Base-by-base conservation (phyloP, 1,140 invertebrate species). In the Eriocheir sinensis region DNA sequence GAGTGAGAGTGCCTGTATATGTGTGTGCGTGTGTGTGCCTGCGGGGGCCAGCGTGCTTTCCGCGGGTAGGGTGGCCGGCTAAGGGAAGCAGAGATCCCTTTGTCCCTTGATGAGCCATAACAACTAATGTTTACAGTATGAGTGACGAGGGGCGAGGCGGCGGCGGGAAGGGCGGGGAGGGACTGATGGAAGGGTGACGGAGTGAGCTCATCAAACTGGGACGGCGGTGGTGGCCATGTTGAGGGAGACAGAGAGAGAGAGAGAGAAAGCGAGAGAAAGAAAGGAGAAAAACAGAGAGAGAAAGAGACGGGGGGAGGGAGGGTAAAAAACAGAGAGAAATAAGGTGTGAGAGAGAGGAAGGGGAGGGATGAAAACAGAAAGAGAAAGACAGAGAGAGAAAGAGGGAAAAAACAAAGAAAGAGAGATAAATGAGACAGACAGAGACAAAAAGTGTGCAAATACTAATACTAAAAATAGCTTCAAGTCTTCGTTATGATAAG, bases 91-190 rank as follows among this genome's bases (percentile, higher is more conserved):
- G 60, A n/a, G 21, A 21, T 72, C 9, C 21, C 60, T 72, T 72
- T 72, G 60, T 72, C 27, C 60, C 60, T n/a, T 72, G 60, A 72
- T 72, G 60, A 72, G 60, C 12, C 60, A 72, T 72, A 72, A 72
- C 60, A 72, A 72, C 60, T 72, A 72, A 72, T 72, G 60, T 72
- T 72, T 72, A 72, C 60, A 72, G 60, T 72, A 72, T 72, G 60
- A 72, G 60, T 72, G 60, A 72, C 60, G 60, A 72, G 60, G 60
- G 60, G 60, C 60, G 60, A 72, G 60, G 60, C 17, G 27, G 60
- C 27, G 60, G 60, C 17, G 27, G 60, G 60, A 8, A 27, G 48
- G 48, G 48, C 48, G 12, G 48, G 21, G 48, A n/a, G n/a, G n/a
- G n/a, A n/a, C n/a, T n/a, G 60, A 72, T 1, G 60, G 60, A 72